Percentiles rank a stretch among this genome's conserved stretches.
Evolutionary conservation across 23 tunicate genomes (phyloP).

Genomic region (Ascidia mentula): DNA sequence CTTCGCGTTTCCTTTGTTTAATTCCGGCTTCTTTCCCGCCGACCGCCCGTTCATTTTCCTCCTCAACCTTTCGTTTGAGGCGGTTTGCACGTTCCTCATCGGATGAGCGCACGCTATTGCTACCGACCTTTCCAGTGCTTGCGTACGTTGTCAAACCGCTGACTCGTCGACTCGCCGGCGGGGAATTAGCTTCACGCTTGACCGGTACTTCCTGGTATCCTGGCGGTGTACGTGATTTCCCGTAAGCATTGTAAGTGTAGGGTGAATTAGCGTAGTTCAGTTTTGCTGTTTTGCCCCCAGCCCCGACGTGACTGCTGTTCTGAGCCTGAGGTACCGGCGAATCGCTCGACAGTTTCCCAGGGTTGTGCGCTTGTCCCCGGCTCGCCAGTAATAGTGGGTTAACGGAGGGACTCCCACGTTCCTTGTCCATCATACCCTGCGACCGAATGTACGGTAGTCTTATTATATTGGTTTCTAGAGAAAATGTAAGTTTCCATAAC

Average conservation of each 20-base stretch:
- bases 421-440: neutral
- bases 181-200: neutral
- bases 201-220: neutral
- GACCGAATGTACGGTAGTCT: too few species aligned
- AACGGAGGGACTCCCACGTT: neutral
- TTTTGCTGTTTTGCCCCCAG: neutral
- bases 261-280: neutral
- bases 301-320: neutral
- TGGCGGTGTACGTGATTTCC: neutral
- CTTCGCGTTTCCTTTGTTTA: conserved; percentile 33
- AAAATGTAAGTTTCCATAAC: too few species aligned
- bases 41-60: conserved; percentile 16
- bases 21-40: conserved; percentile 8
- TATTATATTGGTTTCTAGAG: too few species aligned
- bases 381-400: neutral
- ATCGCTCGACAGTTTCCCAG: neutral
- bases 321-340: neutral
- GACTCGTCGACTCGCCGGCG: neutral
- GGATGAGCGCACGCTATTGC: neutral
- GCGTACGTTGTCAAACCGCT: neutral
- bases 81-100: conserved; percentile 17
- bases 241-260: neutral
- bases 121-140: neutral
- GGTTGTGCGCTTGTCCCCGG: neutral
- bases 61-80: conserved; percentile 24